Conservation (phyloP, 2,797 vertebrate genomes). For the Hydrophis major region DNA sequence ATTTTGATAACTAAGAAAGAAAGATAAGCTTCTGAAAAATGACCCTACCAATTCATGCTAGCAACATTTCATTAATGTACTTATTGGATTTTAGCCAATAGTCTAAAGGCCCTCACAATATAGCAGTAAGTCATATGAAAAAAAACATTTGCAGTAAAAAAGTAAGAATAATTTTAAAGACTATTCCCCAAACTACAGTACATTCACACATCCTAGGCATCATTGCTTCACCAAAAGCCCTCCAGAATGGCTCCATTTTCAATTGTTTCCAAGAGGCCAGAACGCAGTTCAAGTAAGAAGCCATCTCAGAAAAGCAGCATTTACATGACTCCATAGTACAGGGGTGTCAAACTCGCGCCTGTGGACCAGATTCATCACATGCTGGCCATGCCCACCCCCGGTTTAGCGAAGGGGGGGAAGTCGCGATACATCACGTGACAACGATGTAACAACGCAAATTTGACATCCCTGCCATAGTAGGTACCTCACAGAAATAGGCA, state of each 20-base stretch:
- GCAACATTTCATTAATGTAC: not conserved
- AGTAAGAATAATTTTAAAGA: not conserved
- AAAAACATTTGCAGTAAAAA: not conserved
- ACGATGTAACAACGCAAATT: too few species aligned
- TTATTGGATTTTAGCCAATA: not conserved
- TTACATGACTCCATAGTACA: not conserved
- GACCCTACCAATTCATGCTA: not conserved
- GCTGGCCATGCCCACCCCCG: too few species aligned
- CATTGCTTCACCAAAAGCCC: not conserved
- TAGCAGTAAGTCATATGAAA: not conserved
- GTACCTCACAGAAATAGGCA: not conserved
- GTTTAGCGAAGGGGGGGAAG: too few species aligned
- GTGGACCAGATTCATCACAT: too few species aligned
- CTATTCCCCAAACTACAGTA: not conserved
- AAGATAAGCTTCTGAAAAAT: not conserved
- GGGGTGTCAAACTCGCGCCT: too few species aligned
- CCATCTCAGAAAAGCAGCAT: not conserved
- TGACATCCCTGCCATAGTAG: not conserved
- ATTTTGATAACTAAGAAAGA: not conserved
- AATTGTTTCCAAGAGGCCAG: not conserved
- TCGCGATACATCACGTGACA: too few species aligned
- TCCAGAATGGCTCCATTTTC: not conserved
- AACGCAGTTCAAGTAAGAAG: not conserved
- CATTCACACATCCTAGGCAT: not conserved
- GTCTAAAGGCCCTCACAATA: not conserved